Percentiles rank a stretch among this genome's conserved stretches.
Evolutionary conservation across 2,113 vertebrate genomes (phyloP).

Genomic region (Mirounga angustirostris): DNA sequence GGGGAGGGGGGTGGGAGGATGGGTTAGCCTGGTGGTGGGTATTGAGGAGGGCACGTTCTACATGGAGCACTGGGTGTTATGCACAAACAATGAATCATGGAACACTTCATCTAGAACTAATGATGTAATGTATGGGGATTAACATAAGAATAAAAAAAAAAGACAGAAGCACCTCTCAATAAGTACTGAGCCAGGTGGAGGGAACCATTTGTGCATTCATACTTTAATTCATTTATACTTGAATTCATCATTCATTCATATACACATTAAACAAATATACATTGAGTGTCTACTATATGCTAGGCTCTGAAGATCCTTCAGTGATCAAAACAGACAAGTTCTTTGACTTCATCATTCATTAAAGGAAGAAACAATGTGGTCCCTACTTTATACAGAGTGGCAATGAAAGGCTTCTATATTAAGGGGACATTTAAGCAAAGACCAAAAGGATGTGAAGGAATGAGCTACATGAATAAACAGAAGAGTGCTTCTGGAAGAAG

Average conservation of each 20-base stretch:
- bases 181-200: background rate
- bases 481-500: background rate
- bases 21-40: too few species aligned
- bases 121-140: too few species aligned
- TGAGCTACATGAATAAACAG: background rate
- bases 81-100: too few species aligned
- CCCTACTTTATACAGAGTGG: background rate
- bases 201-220: background rate
- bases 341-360: background rate
- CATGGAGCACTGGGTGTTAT: too few species aligned
- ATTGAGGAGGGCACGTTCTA: too few species aligned
- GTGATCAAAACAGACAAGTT: background rate
- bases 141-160: too few species aligned
- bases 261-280: background rate
- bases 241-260: background rate
- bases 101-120: too few species aligned
- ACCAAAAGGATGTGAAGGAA: background rate
- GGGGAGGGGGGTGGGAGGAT: too few species aligned
- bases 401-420: background rate
- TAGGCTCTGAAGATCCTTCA: background rate
- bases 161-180: background rate
- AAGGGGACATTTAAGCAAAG: background rate
- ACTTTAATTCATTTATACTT: background rate
- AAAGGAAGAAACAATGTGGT: background rate
- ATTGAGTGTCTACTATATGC: background rate